Evolutionary conservation across 1,140 invertebrate genomes (phyloP).

Genomic region (Pararge aegeria): DNA sequence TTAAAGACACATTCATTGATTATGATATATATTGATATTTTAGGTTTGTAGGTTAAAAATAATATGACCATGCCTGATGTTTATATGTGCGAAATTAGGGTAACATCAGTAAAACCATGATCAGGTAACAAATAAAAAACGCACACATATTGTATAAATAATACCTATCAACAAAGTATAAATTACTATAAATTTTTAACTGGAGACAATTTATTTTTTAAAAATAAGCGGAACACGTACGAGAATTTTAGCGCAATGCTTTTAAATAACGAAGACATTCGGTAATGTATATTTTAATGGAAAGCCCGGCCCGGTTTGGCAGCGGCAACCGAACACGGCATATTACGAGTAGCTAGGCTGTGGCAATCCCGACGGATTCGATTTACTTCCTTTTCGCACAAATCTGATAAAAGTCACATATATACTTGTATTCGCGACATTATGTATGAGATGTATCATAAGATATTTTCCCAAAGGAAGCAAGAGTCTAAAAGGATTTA

Average conservation of each 20-base stretch:
- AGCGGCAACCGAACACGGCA: constrained; percentile 11
- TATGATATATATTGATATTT: too few relatives aligned
- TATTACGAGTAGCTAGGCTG: constrained; percentile 6
- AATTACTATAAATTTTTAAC: too few relatives aligned
- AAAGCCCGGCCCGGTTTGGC: constrained; percentile 19
- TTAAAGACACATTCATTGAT: too few relatives aligned
- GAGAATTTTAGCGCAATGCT: constrained; percentile 1
- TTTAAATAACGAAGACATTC: constrained; percentile 14
- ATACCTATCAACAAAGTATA: neutral
- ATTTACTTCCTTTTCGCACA: constrained; percentile 9
- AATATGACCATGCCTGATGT: too few relatives aligned
- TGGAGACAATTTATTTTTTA: neutral
- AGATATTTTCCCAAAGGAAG: neutral
- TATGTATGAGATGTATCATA: constrained; percentile 4
- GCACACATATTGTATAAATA: too few relatives aligned
- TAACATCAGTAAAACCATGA: too few relatives aligned
- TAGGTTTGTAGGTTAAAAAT: too few relatives aligned
- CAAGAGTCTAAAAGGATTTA: neutral
- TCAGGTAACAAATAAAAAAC: too few relatives aligned
- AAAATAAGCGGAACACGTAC: neutral
- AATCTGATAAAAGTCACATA: constrained; percentile 1
- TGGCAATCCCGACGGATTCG: constrained; percentile 17
- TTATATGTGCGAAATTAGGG: too few relatives aligned
- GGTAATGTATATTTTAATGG: constrained; percentile 20
- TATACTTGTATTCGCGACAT: neutral